phyloP scores from a whole-genome alignment of 2,888 invertebrate species.

The Nemapogon koenigi region DNA sequence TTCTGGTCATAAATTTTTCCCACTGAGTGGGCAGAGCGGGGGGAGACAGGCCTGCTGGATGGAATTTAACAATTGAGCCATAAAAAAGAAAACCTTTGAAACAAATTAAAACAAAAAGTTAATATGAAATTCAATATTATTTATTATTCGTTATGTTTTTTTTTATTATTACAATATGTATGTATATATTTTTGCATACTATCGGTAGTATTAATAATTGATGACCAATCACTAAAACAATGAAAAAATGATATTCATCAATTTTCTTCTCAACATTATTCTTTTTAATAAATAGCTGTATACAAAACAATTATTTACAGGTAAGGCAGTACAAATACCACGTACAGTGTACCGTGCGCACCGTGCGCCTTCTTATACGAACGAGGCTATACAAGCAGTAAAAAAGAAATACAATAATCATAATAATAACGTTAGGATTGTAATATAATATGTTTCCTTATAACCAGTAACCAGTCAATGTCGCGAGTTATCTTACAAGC shows the following conservation, averaged over 20 bases:
- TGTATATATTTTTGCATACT: conserved; percentile 62
- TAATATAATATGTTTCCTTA: too few relatives aligned
- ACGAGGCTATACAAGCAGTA: conserved; percentile 58
- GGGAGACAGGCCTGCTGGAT: too few relatives aligned
- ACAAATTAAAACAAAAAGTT: conserved; percentile 42
- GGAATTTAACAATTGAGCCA: too few relatives aligned
- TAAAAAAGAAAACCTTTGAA: too few relatives aligned
- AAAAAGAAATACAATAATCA: conserved; percentile 58
- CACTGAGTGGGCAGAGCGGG: too few relatives aligned
- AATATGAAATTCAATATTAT: conserved; percentile 61
- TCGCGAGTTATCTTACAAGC: too few relatives aligned
- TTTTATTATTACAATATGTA: conserved; percentile 65
- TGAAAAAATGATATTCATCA: conserved; percentile 59
- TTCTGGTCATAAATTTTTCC: too few relatives aligned
- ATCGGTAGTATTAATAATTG: conserved; percentile 55
- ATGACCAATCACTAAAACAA: conserved; percentile 62
- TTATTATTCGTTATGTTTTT: conserved; percentile 64
- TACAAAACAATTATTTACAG: conserved; percentile 67
- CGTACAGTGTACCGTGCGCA: conserved; percentile 51
- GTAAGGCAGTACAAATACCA: conserved; percentile 61
- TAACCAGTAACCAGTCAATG: too few relatives aligned
- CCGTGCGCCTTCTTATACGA: conserved; percentile 28
- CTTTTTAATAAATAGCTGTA: conserved; percentile 67
- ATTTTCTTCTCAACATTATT: conserved; percentile 53
- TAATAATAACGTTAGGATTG: too few relatives aligned